phyloP scores from a whole-genome alignment of 2,113 vertebrate species.

The Dasyprocta punctata region DNA sequence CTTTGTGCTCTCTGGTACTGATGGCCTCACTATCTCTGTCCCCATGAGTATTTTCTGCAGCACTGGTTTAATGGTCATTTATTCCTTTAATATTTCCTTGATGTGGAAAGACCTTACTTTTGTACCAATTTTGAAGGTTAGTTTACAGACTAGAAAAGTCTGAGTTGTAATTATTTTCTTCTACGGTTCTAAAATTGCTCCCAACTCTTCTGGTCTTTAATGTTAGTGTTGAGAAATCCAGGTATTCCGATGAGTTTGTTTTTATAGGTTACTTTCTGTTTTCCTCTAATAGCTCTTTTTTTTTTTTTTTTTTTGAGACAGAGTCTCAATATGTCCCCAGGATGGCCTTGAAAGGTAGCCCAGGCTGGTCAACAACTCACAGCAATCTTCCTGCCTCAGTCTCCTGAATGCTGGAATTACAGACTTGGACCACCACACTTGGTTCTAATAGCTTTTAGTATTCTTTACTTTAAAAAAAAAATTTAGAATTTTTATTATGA shows the following conservation, averaged over 20 bases:
- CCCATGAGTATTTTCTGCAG: background rate
- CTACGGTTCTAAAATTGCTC: background rate
- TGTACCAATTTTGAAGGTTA: background rate
- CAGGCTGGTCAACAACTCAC: too few species aligned
- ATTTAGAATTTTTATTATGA: background rate
- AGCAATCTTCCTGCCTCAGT: background rate
- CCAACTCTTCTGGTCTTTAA: background rate
- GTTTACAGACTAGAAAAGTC: background rate
- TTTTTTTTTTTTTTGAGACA: too few species aligned
- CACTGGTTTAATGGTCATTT: background rate
- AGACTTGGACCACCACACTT: background rate
- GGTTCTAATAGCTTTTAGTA: background rate
- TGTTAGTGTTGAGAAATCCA: background rate
- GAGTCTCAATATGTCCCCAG: too few species aligned
- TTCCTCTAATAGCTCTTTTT: background rate
- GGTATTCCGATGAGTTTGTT: background rate
- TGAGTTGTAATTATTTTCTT: background rate
- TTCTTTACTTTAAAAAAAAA: background rate
- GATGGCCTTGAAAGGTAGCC: too few species aligned
- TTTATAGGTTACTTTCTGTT: background rate
- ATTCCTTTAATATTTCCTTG: background rate
- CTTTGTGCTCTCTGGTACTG: background rate
- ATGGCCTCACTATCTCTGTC: background rate
- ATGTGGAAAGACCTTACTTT: background rate
- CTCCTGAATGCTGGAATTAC: background rate